Base-by-base conservation (phyloP, 2,888 invertebrate genomes). In the Diaperis boleti region DNA sequence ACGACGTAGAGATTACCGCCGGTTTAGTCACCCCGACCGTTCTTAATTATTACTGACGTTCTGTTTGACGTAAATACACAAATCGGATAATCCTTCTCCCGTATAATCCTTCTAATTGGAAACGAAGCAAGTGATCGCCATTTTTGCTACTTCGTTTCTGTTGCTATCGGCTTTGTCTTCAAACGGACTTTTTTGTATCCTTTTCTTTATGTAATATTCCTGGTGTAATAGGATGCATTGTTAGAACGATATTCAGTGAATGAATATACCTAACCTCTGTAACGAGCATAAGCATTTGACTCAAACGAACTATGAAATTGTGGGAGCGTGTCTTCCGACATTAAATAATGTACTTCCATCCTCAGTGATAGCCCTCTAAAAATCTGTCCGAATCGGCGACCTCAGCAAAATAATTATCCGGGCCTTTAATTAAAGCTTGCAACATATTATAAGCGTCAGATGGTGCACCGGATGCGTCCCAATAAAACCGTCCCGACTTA, bases 401-500 rank as follows among this genome's bases (percentile, higher is more conserved):
- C 4, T 7, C 22, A 22, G 22, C 22, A 22, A 22, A 22, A 44
- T 10, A 47, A 47, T 47, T 31, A 33, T 31, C 13, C 10, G n/a
- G 10, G 15, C 33, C n/a, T 47, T 47, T 47, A 47, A 47, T 47
- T 47, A 47, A 47, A 33, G 31, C 31, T 33, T 47, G 13, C 22
- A 45, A 17, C 22, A 8, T 22, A 22, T n/a, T n/a, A n/a, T 7
- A 17, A 22, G 14, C 7, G 15, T 8, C 47, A 47, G 14, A 10
- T 47, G 47, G 29, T 29, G 29, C 47, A 64, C 68, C 69, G 69
- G 68, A 69, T 69, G 69, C 61, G 66, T 68, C 67, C 69, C 57
- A 66, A 69, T 68, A 68, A 68, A 69, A 68, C 61, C 64, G 65
- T 68, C 64, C 52, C 35, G 62, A 52, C 57, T 66, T 69, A 69